Conservation (phyloP, 2,888 invertebrate species). For the Nemoura dubitans region DNA sequence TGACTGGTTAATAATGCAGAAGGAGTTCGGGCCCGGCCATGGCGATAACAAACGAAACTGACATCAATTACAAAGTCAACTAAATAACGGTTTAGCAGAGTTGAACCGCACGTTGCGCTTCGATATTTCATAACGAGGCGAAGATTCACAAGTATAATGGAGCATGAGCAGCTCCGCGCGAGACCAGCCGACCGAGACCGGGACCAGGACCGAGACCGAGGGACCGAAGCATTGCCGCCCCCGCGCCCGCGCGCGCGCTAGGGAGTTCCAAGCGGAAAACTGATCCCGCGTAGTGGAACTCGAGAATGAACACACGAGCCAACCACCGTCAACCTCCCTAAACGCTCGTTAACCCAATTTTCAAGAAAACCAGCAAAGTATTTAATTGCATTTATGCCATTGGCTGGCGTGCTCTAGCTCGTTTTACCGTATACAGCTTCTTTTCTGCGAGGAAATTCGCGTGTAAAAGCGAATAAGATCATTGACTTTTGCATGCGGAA, state of each 20-base stretch:
- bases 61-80: slow-evolving; percentile 41
- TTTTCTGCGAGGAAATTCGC: not conserved
- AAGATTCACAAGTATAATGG: slow-evolving; percentile 41
- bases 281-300: not conserved
- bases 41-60: slow-evolving; percentile 22
- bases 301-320: not conserved
- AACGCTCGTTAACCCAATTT: slow-evolving; percentile 36
- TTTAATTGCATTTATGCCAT: slow-evolving; percentile 13
- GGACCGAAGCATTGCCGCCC: no score
- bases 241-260: not conserved
- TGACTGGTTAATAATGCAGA: slow-evolving; percentile 34
- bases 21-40: not conserved
- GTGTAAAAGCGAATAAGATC: not conserved
- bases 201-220: no score
- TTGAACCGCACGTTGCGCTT: slow-evolving; percentile 18
- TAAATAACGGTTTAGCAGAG: slow-evolving; percentile 40
- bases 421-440: not conserved
- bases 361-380: not conserved
- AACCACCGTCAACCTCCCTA: not conserved
- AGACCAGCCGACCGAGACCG: not conserved
- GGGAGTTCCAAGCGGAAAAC: not conserved
- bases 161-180: slow-evolving; percentile 16
- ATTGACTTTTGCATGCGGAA: not conserved
- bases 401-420: not conserved
- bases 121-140: slow-evolving; percentile 39